Percentiles rank a stretch among this genome's conserved stretches.
phyloP scores from a whole-genome alignment of 2,113 vertebrate species.

The Corvus moneduloides region DNA sequence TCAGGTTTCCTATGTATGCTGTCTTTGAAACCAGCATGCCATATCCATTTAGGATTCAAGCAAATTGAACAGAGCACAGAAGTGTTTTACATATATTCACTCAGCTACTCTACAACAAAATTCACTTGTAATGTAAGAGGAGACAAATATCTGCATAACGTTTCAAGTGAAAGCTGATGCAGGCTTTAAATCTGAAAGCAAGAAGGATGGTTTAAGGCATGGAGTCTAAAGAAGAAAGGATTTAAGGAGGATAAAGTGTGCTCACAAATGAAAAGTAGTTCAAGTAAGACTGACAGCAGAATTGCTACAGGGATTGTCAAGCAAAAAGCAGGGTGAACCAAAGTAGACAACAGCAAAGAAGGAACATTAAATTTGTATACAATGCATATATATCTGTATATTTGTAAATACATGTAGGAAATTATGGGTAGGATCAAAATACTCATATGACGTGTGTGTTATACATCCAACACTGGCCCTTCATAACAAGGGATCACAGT shows the following conservation, averaged over 20 bases:
- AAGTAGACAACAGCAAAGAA: not conserved
- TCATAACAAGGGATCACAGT: not conserved
- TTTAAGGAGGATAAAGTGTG: not conserved
- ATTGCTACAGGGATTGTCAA: not conserved
- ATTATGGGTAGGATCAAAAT: not conserved
- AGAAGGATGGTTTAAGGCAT: not conserved
- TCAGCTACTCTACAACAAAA: not conserved
- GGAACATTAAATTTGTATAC: not conserved
- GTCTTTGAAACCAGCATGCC: not conserved
- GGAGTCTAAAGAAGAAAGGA: not conserved
- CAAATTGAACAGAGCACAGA: not conserved
- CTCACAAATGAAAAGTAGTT: not conserved
- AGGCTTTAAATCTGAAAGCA: not conserved
- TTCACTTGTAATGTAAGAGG: not conserved
- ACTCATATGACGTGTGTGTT: not conserved
- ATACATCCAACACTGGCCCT: not conserved
- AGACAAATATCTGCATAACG: not conserved
- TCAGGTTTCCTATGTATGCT: not conserved
- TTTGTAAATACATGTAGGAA: not conserved
- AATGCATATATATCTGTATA: not conserved
- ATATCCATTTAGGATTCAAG: not conserved
- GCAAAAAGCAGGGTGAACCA: not conserved
- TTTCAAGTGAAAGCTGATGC: not conserved
- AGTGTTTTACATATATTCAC: not conserved
- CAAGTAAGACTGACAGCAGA: not conserved